Evolutionary conservation across 1,140 invertebrate genomes (phyloP).

Genomic region (Calliphora vicina): DNA sequence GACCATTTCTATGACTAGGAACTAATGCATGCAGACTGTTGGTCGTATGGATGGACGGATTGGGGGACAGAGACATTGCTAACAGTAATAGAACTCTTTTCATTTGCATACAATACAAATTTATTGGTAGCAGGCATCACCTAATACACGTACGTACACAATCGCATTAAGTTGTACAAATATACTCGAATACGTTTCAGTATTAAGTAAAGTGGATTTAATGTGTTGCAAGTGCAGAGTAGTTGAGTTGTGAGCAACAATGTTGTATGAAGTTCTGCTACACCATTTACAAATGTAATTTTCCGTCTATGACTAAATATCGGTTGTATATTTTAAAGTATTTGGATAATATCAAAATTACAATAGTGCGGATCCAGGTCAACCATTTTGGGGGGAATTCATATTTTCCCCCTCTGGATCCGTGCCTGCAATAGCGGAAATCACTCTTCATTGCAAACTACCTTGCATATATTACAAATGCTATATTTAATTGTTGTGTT

Average conservation of each 20-base stretch:
- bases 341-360: too few species aligned
- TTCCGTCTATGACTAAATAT: too few species aligned
- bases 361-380: too few species aligned
- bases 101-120: background rate
- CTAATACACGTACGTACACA: background rate
- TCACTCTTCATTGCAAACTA: too few species aligned
- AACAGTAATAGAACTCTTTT: background rate
- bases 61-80: background rate
- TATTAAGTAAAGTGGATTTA: conserved; percentile 17
- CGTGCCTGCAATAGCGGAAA: too few species aligned
- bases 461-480: too few species aligned
- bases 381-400: too few species aligned
- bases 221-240: conserved; percentile 29
- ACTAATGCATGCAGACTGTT: background rate
- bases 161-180: background rate
- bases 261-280: background rate
- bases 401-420: too few species aligned
- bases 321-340: too few species aligned
- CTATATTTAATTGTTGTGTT: too few species aligned
- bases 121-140: background rate
- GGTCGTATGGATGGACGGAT: background rate
- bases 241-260: background rate
- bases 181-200: background rate
- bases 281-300: background rate
- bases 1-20: too few species aligned